Percentiles rank a stretch among this genome's conserved stretches.
Evolutionary conservation across 1,140 invertebrate genomes (phyloP).

Genomic region (Drosophila kurseongensis): DNA sequence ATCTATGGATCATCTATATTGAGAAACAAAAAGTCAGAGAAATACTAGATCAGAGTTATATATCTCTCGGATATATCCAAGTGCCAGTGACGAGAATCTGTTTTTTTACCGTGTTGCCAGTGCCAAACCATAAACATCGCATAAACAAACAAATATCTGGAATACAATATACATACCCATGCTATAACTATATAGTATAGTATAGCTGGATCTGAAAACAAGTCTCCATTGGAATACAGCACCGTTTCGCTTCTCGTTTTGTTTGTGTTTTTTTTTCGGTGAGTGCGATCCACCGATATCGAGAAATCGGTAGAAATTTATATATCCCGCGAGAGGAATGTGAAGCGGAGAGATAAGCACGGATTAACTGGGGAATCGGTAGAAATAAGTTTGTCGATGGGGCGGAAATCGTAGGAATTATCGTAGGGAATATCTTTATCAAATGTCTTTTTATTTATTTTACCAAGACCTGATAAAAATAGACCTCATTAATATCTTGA

Average conservation of each 20-base stretch:
- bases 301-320: conserved; percentile 9
- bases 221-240: conserved; percentile 39
- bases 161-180: conserved; percentile 12
- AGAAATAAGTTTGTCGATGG: conserved; percentile 6
- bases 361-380: conserved; percentile 19
- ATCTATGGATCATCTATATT: conserved; percentile 1
- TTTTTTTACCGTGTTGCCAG: conserved; percentile 57
- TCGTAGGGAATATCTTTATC: not conserved
- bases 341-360: conserved; percentile 13
- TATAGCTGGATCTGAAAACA: conserved; percentile 9
- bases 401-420: not conserved
- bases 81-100: conserved; percentile 44
- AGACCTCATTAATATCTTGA: too few species aligned
- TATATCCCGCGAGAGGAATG: not conserved
- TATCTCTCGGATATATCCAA: conserved; percentile 33
- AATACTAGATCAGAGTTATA: conserved; percentile 11
- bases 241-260: conserved; percentile 41
- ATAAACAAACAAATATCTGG: conserved; percentile 17
- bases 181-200: conserved; percentile 5
- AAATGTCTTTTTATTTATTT: too few species aligned
- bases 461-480: too few species aligned
- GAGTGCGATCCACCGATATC: conserved; percentile 41
- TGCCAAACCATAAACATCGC: conserved; percentile 42
- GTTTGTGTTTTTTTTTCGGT: conserved; percentile 72
- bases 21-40: conserved; percentile 18